A percentile compares a stretch with the other conserved stretches of the same genome.
These are phyloP conservation scores for Caenorhabditis angaria DNA, from an alignment of 2,888 invertebrate genomes.

Conservation along the genomic window DNA sequence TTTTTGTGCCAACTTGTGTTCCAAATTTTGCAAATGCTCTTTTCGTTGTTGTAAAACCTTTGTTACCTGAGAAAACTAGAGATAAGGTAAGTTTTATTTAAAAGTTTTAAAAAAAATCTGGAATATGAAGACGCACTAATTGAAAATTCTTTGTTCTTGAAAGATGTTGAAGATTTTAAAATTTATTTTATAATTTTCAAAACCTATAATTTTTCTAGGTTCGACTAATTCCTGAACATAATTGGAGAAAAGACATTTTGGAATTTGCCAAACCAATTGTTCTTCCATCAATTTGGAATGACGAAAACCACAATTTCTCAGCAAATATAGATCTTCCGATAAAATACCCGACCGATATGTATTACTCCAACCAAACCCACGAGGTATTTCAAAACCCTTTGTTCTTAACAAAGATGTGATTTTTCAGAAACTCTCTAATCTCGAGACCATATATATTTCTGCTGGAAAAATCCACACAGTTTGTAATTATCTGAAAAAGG, in stretches of 20 bases:
- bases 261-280: constrained; percentile 46
- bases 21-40: constrained; percentile 62
- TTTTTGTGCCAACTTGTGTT: constrained; percentile 64
- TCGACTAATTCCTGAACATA: constrained; percentile 41
- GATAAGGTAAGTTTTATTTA: constrained; percentile 51
- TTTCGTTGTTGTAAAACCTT: constrained; percentile 61
- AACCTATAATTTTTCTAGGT: constrained; percentile 27
- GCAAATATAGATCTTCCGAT: constrained; percentile 53
- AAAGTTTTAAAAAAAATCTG: background rate
- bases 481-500: constrained; percentile 30
- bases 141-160: constrained; percentile 8
- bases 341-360: constrained; percentile 50
- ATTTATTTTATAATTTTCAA: background rate
- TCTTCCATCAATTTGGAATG: constrained; percentile 62
- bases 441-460: constrained; percentile 27
- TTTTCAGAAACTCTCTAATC: constrained; percentile 26
- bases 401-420: background rate
- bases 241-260: constrained; percentile 62
- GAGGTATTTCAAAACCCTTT: background rate
- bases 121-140: background rate
- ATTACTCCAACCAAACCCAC: constrained; percentile 40
- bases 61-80: constrained; percentile 65
- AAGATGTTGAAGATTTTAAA: background rate
- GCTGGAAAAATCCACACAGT: constrained; percentile 40
- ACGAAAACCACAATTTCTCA: constrained; percentile 41